Percentiles rank a stretch among this genome's conserved stretches.
Conservation (phyloP, 2,888 invertebrate genomes). For the Apoda limacodes region DNA sequence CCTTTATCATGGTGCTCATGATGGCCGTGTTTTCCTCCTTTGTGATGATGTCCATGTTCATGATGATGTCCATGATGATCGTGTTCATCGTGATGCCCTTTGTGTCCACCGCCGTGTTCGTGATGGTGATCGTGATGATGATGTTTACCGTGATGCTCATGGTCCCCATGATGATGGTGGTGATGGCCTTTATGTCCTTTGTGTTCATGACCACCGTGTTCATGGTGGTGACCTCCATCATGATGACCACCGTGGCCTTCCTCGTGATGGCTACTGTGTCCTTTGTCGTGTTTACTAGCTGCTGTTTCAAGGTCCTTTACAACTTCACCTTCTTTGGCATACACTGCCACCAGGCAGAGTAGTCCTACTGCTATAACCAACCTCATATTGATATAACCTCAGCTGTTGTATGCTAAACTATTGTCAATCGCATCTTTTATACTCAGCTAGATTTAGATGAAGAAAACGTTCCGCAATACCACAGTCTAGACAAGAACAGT, state of each 20-base stretch:
- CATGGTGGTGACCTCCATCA: slow-evolving; percentile 53
- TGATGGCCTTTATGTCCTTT: slow-evolving; percentile 62
- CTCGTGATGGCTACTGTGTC: slow-evolving; percentile 45
- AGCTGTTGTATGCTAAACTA: slow-evolving; percentile 32
- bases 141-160: slow-evolving; percentile 53
- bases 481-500: slow-evolving; percentile 28
- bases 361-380: slow-evolving; percentile 44
- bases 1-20: slow-evolving; percentile 59
- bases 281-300: slow-evolving; percentile 41
- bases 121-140: slow-evolving; percentile 54
- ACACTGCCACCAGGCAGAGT: slow-evolving; percentile 51
- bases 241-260: slow-evolving; percentile 56
- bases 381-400: slow-evolving; percentile 46
- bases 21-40: slow-evolving; percentile 56
- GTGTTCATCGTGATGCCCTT: slow-evolving; percentile 55
- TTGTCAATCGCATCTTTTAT: slow-evolving; percentile 47
- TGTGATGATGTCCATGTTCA: slow-evolving; percentile 58
- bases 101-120: slow-evolving; percentile 54
- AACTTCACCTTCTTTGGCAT: slow-evolving; percentile 47
- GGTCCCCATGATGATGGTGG: slow-evolving; percentile 58
- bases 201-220: slow-evolving; percentile 52
- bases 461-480: slow-evolving; percentile 49
- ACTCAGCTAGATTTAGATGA: slow-evolving; percentile 39
- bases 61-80: slow-evolving; percentile 57
- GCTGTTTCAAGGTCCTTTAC: slow-evolving; percentile 54